Evolutionary conservation across 2,797 vertebrate species (phyloP).

Genomic region (Pelobates cultripes): DNA sequence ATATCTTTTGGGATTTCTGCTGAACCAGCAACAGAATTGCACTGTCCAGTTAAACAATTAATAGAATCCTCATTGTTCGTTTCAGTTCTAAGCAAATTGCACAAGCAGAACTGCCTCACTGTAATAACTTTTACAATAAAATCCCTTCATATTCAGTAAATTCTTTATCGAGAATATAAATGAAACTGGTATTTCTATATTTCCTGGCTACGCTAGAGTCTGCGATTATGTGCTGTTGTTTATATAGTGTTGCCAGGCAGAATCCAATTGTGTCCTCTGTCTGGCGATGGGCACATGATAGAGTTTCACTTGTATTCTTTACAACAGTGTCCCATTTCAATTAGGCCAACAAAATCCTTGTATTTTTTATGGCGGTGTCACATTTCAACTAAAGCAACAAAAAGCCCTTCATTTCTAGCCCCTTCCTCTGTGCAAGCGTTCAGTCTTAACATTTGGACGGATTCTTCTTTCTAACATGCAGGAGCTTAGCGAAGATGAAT

Average conservation of each 20-base stretch:
- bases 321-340: constrained; percentile 31
- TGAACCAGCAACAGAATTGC: too few species aligned
- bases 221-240: not conserved
- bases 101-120: too few species aligned
- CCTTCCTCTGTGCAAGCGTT: not conserved
- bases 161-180: too few species aligned
- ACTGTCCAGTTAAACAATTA: too few species aligned
- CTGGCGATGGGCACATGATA: constrained; percentile 16
- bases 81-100: too few species aligned
- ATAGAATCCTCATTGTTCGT: too few species aligned
- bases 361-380: constrained; percentile 25
- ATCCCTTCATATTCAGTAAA: too few species aligned
- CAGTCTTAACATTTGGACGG: not conserved
- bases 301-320: constrained; percentile 26
- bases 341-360: not conserved
- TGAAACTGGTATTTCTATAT: too few species aligned
- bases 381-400: constrained; percentile 9
- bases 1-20: too few species aligned
- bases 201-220: too few species aligned
- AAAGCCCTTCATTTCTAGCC: not conserved
- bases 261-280: constrained; percentile 22
- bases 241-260: constrained; percentile 21
- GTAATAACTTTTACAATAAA: too few species aligned
- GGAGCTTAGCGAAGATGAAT: constrained; percentile 68
- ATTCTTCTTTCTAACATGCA: constrained; percentile 49